Base-by-base conservation (phyloP, 2,888 invertebrate species). In the Ypsolopha scabrella region DNA sequence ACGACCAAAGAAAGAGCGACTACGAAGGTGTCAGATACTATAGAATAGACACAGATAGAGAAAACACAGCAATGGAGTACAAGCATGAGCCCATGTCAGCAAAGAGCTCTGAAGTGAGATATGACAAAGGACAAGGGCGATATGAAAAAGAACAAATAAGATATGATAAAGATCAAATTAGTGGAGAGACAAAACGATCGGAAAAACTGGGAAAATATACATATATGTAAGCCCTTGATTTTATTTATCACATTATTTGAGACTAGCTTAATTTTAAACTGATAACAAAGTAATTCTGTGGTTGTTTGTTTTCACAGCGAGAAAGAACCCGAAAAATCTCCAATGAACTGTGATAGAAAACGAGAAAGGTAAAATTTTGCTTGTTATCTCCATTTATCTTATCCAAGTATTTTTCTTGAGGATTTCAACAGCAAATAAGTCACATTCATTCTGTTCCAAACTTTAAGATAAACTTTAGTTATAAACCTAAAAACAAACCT, bases 261-360 rank as follows among this genome's bases (percentile, higher is more conserved):
- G 24, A 13, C 24, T 7, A 13, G 8, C 6, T 13, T 43, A 14
- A 4, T 13, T 43, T 43, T 4, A 24, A 2, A 24, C 4, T 24
- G 24, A 24, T 24, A 24, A 24, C 24, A 24, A 24, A 24, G 4
- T 24, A 24, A 24, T 24, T 24, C 3, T 34, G 24, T 34, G 6
- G 34, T 14, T 34, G 35, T 47, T 55, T 53, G 50, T 14, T 53
- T 70, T 68, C 24, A 45, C 70, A 81, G 80, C 51, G 79, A 78
- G 1, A 80, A 78, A 60, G 75, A 79, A 13, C 43, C 54, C 4
- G 80, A 80, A 7, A 80, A 75, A 56, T 81, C 76, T 58, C n/a
- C 55, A 7, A 65, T 79, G 70, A 81, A 72, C 54, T 86, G 85
- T 53, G 81, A 80, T 7, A 69, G 80, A 56, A 72, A 67, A 44